Evolutionary conservation across 2,113 vertebrate genomes (phyloP), one percentile per base, ranked within the genome.

Genomic region (Bubo blakistoni): DNA sequence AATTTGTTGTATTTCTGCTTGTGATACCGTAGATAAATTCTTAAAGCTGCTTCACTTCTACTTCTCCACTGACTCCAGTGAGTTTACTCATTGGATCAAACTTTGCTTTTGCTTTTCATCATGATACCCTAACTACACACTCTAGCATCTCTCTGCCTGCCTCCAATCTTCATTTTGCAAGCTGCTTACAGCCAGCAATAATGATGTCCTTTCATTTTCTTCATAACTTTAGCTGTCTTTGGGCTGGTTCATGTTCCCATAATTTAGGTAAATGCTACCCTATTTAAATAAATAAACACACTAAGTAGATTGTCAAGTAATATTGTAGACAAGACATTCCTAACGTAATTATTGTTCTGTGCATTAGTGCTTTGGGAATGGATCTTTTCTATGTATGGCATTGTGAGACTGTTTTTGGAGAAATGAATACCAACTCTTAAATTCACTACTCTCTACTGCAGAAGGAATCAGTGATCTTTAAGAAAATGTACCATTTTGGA

Each of bases 271-370:
- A 91, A 91, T 91, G 52, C 19, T 85, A 76, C 27, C 30, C 34
- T 88, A 9, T 85, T 96, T 73, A 88, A 96, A 94, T 77, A 94
- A 94, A 87, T 72, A 90, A 93, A 67, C 27, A 82, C 22, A 80
- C 57, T 88, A 80, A 65, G 61, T 94, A 82, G 29, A 73, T 83
- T 94, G 6, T 74, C 66, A 85, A 63, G 21, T 90, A 51, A 79
- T 90, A 92, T 49, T 0, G 0, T 11, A 62, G 65, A 86, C 8
- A 54, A 49, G 58, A 57, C 15, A 80, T 54, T n/a, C 26, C 67
- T 73, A 92, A 84, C 1, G 2, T 74, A 61, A 58, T 82, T 94
- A 65, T 62, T 89, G 25, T 82, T 92, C 61, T 70, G 11, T 73
- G 49, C 47, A 13, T 80, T 87, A 85, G 9, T 71, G 40, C 73